Percentiles rank a stretch among this genome's conserved stretches.
Conservation (phyloP, 2,888 invertebrate genomes). For the Himalopsyche kuldschensis region DNA sequence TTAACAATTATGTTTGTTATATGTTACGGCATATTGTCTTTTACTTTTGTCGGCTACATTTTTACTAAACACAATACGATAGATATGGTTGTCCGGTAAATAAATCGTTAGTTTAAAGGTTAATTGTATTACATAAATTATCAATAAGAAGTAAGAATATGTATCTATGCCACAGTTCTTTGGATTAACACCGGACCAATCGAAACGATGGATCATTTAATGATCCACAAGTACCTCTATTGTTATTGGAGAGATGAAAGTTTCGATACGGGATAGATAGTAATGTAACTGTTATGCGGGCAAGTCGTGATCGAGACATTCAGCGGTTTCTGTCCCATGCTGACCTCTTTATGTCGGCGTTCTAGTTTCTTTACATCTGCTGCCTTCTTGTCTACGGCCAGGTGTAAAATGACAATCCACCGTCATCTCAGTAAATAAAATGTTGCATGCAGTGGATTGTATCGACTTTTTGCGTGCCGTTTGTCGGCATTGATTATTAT, state of each 20-base stretch:
- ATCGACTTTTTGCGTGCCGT: too few relatives aligned
- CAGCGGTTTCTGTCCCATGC: background rate
- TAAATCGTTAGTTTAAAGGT: too few relatives aligned
- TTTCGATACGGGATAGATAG: background rate
- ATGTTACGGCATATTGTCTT: too few relatives aligned
- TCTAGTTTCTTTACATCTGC: background rate
- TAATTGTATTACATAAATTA: too few relatives aligned
- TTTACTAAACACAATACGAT: too few relatives aligned
- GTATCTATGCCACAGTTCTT: background rate
- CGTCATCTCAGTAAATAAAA: too few relatives aligned
- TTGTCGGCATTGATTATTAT: too few relatives aligned
- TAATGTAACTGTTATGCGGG: background rate
- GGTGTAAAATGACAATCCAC: background rate
- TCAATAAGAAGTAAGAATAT: too few relatives aligned
- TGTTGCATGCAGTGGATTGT: too few relatives aligned
- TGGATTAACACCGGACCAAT: background rate
- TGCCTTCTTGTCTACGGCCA: background rate
- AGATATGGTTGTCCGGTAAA: too few relatives aligned
- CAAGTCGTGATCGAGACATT: background rate
- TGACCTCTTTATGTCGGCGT: background rate
- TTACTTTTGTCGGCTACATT: too few relatives aligned
- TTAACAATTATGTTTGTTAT: too few relatives aligned
- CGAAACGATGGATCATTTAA: background rate
- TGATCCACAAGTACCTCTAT: background rate
- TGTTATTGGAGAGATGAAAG: background rate